Base-by-base conservation (phyloP, 2,113 vertebrate genomes). In the Thunnus thynnus region DNA sequence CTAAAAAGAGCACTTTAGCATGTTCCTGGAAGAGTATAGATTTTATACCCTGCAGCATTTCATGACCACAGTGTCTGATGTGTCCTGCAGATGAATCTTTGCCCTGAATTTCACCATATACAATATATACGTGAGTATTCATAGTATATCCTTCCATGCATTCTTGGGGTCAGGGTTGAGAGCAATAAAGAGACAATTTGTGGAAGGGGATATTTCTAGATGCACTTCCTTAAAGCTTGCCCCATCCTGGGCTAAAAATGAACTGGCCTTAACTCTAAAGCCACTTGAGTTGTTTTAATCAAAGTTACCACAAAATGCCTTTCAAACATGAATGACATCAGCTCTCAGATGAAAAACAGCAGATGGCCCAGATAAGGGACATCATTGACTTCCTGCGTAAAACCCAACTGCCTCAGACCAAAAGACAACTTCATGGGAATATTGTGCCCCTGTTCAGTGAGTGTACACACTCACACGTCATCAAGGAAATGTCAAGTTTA, bases 181-280 rank as follows among this genome's bases (percentile, higher is more conserved):
- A 70, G 69, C 76, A 89, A 72, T 78, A 71, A 48, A 50, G 27
- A 67, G 44, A 94, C 92, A 94, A 93, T 93, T 79, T 82, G 80
- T 85, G 93, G 93, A 94, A 93, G 83, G 32, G 92, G 88, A 89
- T 89, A 93, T 90, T 93, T 92, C 73, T 67, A 56, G 46, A 30
- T 75, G n/a, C 50, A 82, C 83, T 84, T 93, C 91, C 91, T 88
- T 25, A 54, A 84, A 62, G 9, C 47, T 20, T 60, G 17, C 52
- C 56, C 69, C 68, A 85, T 88, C 82, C 66, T 50, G 61, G 76
- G 66, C 77, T 76, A 86, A 85, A 83, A 85, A 75, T 72, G 18
- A 58, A 72, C 18, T 27, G 22, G 0, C 57, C 44, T 67, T 57
- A 30, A 41, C 50, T 78, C 16, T 46, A 54, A 71, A 71, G 51